Percentiles rank a stretch among this genome's conserved stretches.
Evolutionary conservation across 2,113 vertebrate genomes (phyloP).

Genomic region (Atherinomorus stipes): DNA sequence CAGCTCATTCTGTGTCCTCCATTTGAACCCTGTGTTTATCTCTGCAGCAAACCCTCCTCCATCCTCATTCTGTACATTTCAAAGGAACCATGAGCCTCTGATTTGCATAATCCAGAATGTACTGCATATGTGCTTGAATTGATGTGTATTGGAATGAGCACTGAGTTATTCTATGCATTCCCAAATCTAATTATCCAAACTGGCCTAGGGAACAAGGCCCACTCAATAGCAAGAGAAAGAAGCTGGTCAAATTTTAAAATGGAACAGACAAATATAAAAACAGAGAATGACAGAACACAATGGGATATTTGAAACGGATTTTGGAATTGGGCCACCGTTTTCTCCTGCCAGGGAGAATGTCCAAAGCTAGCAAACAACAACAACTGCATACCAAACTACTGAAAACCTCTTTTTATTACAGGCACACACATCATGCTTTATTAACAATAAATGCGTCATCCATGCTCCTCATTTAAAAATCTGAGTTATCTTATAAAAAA

Average conservation of each 20-base stretch:
- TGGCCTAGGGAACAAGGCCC: constrained; percentile 64
- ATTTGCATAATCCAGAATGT: constrained; percentile 80
- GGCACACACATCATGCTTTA: no score
- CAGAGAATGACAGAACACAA: constrained; percentile 44
- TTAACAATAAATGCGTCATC: no score
- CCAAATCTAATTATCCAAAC: constrained; percentile 77
- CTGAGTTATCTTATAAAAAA: not conserved
- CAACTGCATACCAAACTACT: not conserved
- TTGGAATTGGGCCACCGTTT: constrained; percentile 65
- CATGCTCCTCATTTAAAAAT: not conserved
- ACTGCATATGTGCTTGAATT: constrained; percentile 3
- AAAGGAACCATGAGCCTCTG: constrained; percentile 65
- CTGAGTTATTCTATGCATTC: constrained; percentile 72
- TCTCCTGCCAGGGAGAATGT: constrained; percentile 30
- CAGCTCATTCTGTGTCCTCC: constrained; percentile 59
- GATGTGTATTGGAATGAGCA: constrained; percentile 52
- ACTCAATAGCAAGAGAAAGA: constrained; percentile 64
- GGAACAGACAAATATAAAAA: constrained; percentile 51
- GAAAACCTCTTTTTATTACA: no score
- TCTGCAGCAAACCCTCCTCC: constrained; percentile 58
- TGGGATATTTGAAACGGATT: constrained; percentile 30
- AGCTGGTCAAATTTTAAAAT: constrained; percentile 65
- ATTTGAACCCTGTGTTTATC: constrained; percentile 76
- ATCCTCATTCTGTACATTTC: constrained; percentile 73
- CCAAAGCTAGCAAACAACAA: constrained; percentile 28